Evolutionary conservation across 2,797 vertebrate genomes (phyloP).

Genomic region (Gymnoscopelus braueri): DNA sequence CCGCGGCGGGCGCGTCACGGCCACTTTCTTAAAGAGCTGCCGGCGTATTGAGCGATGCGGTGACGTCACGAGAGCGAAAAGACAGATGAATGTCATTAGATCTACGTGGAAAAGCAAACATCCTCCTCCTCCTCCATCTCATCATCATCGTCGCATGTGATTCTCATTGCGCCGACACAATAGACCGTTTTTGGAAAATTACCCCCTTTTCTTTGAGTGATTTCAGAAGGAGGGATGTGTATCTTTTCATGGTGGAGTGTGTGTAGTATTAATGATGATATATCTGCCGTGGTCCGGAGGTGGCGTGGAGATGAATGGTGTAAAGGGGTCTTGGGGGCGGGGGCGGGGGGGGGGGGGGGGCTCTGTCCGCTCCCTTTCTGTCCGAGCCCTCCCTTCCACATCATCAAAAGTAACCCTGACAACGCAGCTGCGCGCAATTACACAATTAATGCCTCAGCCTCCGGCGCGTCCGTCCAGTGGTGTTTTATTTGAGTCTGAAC

Average conservation of each 20-base stretch:
- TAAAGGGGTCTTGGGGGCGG: constrained; percentile 32
- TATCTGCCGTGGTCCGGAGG: constrained; percentile 38
- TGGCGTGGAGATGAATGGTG: constrained; percentile 47
- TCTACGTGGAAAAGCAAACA: constrained; percentile 5
- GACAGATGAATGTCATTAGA: neutral
- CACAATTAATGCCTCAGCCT: constrained; percentile 70
- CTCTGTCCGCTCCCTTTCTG: constrained; percentile 23
- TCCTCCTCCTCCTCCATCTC: neutral
- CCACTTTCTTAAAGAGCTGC: constrained; percentile 25
- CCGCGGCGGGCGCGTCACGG: constrained; percentile 33
- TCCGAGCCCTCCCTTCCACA: constrained; percentile 36
- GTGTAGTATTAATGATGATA: constrained; percentile 30
- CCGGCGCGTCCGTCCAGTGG: constrained; percentile 25
- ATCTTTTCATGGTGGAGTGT: neutral
- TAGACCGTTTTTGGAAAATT: constrained; percentile 1
- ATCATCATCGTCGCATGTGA: constrained; percentile 30
- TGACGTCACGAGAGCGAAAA: constrained; percentile 1
- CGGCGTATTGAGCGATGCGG: constrained; percentile 5
- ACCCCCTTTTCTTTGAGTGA: neutral
- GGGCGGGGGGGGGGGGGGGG: too few species aligned
- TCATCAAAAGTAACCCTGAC: constrained; percentile 66
- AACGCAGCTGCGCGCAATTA: constrained; percentile 73
- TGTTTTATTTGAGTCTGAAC: constrained; percentile 58
- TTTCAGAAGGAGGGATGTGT: constrained; percentile 1
- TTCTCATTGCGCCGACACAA: constrained; percentile 22